Evolutionary conservation across 2,888 invertebrate genomes (phyloP), one percentile per base, ranked within the genome.

Genomic region (Parapristionchus giblindavisi): DNA sequence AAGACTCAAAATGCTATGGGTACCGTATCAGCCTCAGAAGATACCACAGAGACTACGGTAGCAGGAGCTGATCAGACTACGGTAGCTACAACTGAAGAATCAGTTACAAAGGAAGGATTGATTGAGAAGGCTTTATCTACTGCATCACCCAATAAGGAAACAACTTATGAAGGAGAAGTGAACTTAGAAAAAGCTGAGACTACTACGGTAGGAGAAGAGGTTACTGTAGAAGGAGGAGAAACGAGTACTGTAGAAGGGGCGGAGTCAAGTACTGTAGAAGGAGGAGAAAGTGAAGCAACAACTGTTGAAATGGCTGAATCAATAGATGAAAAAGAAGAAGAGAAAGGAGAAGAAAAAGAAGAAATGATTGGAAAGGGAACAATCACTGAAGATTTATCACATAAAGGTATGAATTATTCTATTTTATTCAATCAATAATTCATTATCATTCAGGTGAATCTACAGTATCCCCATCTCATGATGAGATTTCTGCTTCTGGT

Each of bases 51-150:
- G 36, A 36, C 58, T 60, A 56, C 72, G 40, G 72, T 43, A 5
- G 72, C 27, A 63, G 72, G 24, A 36, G 36, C 51, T 36, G 43
- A 38, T 38, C 51, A 70, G 66, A 27, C 43, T 3, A 48, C 40
- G n/a, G n/a, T 34, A 11, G 34, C 29, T 29, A 34, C 63, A 34
- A 29, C n/a, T 63, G 66, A 66, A 66, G 34, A 34, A 24, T 60
- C 54, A 34, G 52, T 24, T n/a, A 66, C 40, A 24, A 43, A 29
- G 4, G 75, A 65, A 40, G 75, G 65, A 65, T 21, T 54, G n/a
- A 3, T 54, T 0, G 51, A 63, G 54, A 43, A 58, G 36, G 32
- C 56, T 29, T 24, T 61, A 14, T 21, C 61, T 21, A 74, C 43
- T 51, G n/a, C 63, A 17, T n/a, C 24, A 14, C 27, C 38, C 29